Evolutionary conservation across 2,888 invertebrate genomes (phyloP).

Genomic region (Xanthorhoe designata): DNA sequence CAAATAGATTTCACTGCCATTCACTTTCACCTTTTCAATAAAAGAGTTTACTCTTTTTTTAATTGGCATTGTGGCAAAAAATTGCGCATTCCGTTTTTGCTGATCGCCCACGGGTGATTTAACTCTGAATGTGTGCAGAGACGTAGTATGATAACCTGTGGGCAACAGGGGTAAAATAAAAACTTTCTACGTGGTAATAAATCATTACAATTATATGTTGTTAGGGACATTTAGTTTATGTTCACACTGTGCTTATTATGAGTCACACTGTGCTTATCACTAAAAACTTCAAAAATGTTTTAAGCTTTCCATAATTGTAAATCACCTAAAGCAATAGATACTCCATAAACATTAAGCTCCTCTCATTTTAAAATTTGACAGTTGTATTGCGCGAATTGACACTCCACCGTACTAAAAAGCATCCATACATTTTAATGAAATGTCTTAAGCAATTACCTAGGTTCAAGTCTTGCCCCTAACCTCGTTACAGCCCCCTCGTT

Average conservation of each 20-base stretch:
- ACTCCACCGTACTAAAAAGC: background rate
- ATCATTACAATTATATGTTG: background rate
- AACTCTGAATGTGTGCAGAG: slow-evolving; percentile 22
- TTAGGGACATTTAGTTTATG: background rate
- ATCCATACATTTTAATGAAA: background rate
- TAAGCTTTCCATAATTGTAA: no score
- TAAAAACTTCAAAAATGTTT: no score
- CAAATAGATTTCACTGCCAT: slow-evolving; percentile 41
- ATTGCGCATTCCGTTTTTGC: slow-evolving; percentile 41
- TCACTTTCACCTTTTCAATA: slow-evolving; percentile 41
- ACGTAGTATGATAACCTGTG: slow-evolving; percentile 8
- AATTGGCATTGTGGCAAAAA: slow-evolving; percentile 39
- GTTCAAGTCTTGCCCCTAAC: slow-evolving; percentile 6
- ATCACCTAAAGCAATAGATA: no score
- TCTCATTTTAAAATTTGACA: no score
- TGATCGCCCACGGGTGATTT: slow-evolving; percentile 37
- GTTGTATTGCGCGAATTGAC: no score
- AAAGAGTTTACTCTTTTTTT: slow-evolving; percentile 35
- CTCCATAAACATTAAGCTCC: no score
- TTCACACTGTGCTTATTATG: no score
- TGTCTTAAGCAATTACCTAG: background rate
- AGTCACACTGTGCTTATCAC: no score
- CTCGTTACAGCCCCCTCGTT: slow-evolving; percentile 31
- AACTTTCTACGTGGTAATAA: background rate
- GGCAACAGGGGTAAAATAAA: background rate